Conservation (phyloP, 2,888 invertebrate genomes). For the Zaprionus lineosus region DNA sequence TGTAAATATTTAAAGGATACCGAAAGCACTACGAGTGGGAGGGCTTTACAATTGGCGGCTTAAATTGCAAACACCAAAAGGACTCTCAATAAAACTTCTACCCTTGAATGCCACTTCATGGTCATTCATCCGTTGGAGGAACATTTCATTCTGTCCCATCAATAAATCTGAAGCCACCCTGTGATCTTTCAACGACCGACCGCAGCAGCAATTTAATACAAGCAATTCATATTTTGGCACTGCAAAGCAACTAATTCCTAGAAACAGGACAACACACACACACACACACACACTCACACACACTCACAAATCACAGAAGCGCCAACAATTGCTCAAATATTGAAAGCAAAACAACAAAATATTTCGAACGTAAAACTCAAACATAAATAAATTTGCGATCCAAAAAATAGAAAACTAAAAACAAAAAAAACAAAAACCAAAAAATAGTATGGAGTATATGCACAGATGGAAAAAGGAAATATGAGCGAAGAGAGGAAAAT, state of each 20-base stretch:
- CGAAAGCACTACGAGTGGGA: too few relatives aligned
- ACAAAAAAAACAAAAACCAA: conserved; percentile 29
- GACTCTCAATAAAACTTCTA: too few relatives aligned
- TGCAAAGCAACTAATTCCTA: conserved; percentile 54
- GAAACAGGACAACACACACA: conserved; percentile 13
- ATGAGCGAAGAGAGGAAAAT: conserved; percentile 20
- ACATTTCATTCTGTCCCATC: conserved; percentile 1
- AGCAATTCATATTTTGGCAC: conserved; percentile 64
- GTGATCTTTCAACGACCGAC: conserved; percentile 39
- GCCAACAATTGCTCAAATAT: conserved; percentile 55
- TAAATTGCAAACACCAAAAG: too few relatives aligned
- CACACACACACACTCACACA: conserved; percentile 10
- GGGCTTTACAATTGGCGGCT: too few relatives aligned
- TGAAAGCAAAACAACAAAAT: conserved; percentile 48
- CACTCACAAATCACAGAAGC: conserved; percentile 43
- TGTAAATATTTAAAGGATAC: too few relatives aligned
- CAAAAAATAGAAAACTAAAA: conserved; percentile 40
- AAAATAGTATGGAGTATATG: conserved; percentile 48
- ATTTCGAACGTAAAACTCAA: conserved; percentile 25
- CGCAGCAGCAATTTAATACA: conserved; percentile 44
- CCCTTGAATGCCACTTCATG: not conserved
- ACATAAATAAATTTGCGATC: too few relatives aligned
- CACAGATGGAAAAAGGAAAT: conserved; percentile 19
- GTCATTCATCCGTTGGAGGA: not conserved
- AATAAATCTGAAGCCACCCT: conserved; percentile 35